A percentile compares a stretch with the other conserved stretches of the same genome.
phyloP scores from a whole-genome alignment of 2,888 invertebrate genomes.

The Oeneis ivallda region DNA sequence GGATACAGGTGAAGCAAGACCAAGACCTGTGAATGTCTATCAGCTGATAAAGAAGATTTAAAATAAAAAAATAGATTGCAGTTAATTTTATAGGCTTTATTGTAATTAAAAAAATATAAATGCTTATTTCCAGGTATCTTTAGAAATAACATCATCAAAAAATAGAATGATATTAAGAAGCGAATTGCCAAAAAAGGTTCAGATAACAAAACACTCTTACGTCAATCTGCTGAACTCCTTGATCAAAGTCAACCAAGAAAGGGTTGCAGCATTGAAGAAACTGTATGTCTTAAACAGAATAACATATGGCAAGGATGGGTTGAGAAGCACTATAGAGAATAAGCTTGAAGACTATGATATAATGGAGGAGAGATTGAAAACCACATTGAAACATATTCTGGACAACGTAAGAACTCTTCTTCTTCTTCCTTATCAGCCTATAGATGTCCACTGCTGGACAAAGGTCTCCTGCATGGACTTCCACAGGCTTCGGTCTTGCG shows the following conservation, averaged over 20 bases:
- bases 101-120: background rate
- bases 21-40: too few species aligned
- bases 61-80: too few species aligned
- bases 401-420: conserved; percentile 26
- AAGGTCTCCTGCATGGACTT: too few species aligned
- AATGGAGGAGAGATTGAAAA: conserved; percentile 32
- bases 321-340: conserved; percentile 33
- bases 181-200: background rate
- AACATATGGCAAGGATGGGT: conserved; percentile 38
- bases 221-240: conserved; percentile 48
- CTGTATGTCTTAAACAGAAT: conserved; percentile 46
- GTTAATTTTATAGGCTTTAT: too few species aligned
- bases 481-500: too few species aligned
- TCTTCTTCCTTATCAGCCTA: too few species aligned
- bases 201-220: background rate
- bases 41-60: too few species aligned
- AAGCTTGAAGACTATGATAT: conserved; percentile 24
- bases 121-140: background rate
- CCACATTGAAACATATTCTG: conserved; percentile 11
- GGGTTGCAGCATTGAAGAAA: conserved; percentile 47
- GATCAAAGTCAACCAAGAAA: conserved; percentile 49
- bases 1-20: too few species aligned
- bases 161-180: background rate
- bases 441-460: too few species aligned
- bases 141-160: conserved; percentile 10